Evolutionary conservation across 1,140 invertebrate genomes (phyloP).

Genomic region (Chymomyza costata): DNA sequence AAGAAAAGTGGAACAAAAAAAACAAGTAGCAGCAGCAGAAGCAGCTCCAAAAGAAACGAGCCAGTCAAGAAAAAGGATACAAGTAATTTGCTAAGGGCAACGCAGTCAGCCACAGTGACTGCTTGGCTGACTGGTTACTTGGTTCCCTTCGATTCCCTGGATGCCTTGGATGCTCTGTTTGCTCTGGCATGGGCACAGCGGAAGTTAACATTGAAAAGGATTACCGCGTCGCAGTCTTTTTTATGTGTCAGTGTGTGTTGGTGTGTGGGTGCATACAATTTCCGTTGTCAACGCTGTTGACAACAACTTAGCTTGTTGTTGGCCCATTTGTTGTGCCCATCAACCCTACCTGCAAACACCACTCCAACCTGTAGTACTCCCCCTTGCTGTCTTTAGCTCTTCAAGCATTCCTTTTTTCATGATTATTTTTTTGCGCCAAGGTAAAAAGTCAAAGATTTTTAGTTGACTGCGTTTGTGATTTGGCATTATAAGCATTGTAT

Average conservation of each 20-base stretch:
- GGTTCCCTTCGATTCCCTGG: too few relatives aligned
- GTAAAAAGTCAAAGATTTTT: slow-evolving; percentile 65
- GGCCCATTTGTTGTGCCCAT: slow-evolving; percentile 39
- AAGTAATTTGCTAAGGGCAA: slow-evolving; percentile 65
- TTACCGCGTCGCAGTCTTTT: slow-evolving; percentile 58
- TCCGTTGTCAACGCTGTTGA: slow-evolving; percentile 18
- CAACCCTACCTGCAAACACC: too few relatives aligned
- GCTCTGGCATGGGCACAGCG: slow-evolving; percentile 45
- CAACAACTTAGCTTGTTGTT: slow-evolving; percentile 18
- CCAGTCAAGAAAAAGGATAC: slow-evolving; percentile 58
- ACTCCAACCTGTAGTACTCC: too few relatives aligned
- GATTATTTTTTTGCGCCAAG: slow-evolving; percentile 32
- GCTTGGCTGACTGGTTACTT: too few relatives aligned
- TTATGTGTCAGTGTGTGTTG: slow-evolving; percentile 10
- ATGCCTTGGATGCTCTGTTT: too few relatives aligned
- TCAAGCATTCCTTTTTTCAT: slow-evolving; percentile 13
- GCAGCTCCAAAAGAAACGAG: slow-evolving; percentile 36
- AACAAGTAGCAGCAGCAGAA: slow-evolving; percentile 6
- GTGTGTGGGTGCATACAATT: background rate
- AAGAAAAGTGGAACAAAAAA: slow-evolving; percentile 6
- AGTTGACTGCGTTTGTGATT: slow-evolving; percentile 22
- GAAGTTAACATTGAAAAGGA: slow-evolving; percentile 71
- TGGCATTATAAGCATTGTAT: slow-evolving; percentile 32
- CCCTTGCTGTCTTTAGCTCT: slow-evolving; percentile 27
- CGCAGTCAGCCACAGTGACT: too few relatives aligned